phyloP scores from a whole-genome alignment of 2,113 vertebrate genomes.

The Peromyscus californicus region DNA sequence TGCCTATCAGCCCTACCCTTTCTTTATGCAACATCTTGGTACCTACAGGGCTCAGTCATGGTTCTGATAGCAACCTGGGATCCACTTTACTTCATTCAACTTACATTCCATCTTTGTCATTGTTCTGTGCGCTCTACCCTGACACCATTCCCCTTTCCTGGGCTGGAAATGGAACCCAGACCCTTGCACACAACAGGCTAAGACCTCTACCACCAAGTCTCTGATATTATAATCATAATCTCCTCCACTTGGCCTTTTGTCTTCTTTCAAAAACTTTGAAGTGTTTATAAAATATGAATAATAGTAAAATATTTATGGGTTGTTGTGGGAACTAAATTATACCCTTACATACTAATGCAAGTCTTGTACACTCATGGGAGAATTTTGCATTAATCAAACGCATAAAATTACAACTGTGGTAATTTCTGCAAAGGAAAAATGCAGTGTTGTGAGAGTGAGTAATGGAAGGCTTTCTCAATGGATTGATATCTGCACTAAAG shows the following conservation, averaged over 20 bases:
- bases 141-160: neutral
- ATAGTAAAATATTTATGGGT: neutral
- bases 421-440: neutral
- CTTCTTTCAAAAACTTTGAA: neutral
- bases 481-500: neutral
- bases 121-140: neutral
- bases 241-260: neutral
- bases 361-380: neutral
- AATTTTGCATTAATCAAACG: neutral
- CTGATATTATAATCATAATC: neutral
- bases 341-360: neutral
- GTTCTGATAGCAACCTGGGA: neutral
- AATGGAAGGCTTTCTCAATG: neutral
- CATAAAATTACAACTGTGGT: neutral
- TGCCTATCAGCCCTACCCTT: accelerated
- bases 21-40: neutral
- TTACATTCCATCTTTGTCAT: neutral
- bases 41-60: too few relatives aligned
- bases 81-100: neutral
- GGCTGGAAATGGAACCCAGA: neutral
- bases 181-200: neutral
- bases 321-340: neutral
- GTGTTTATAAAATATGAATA: neutral
- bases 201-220: neutral
- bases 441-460: neutral